phyloP scores from a whole-genome alignment of 2,797 vertebrate species.

The Myotis vivesi region DNA sequence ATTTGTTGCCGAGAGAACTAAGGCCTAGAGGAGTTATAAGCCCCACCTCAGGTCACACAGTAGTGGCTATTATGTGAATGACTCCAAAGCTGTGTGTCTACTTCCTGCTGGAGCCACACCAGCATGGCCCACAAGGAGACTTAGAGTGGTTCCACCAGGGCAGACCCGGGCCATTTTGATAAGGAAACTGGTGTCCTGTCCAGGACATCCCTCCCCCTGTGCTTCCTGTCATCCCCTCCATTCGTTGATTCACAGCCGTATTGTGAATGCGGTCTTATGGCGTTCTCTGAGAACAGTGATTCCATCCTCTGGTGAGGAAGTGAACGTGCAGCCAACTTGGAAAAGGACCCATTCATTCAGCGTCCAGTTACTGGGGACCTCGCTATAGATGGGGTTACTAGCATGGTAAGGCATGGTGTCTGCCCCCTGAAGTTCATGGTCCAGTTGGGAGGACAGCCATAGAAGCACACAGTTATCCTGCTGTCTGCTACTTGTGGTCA shows the following conservation, averaged over 20 bases:
- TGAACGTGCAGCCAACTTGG: neutral
- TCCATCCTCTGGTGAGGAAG: neutral
- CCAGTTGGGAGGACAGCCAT: neutral
- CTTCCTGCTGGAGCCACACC: neutral
- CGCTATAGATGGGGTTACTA: neutral
- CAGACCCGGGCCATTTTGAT: neutral
- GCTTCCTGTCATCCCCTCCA: neutral
- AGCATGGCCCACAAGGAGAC: neutral
- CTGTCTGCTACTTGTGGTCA: neutral
- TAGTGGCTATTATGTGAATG: neutral
- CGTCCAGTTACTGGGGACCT: neutral
- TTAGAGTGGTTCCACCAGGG: neutral
- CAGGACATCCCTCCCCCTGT: rapidly evolving
- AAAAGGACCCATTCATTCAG: neutral
- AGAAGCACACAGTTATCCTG: neutral
- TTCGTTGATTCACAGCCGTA: neutral
- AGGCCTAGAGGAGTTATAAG: neutral
- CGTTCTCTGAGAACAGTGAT: neutral
- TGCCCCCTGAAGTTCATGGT: neutral
- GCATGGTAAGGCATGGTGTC: neutral
- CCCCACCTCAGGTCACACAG: neutral
- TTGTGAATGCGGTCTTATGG: neutral
- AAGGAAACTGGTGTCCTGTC: neutral
- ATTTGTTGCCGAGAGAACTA: neutral
- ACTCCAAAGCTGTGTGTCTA: neutral